Evolutionary conservation across 2,888 invertebrate species (phyloP).

Genomic region (Andrena marginata): DNA sequence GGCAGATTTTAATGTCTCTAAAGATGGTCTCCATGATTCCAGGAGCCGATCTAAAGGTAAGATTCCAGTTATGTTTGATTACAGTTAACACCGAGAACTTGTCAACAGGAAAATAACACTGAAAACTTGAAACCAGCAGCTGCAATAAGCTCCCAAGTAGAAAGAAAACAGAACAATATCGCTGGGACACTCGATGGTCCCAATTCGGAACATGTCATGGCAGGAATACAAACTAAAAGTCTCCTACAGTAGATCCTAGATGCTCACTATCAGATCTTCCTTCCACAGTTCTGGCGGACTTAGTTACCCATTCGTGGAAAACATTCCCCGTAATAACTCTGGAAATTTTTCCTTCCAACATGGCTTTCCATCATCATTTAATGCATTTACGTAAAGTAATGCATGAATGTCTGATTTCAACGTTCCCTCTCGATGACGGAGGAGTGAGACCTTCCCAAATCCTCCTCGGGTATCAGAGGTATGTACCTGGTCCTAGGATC

Average conservation of each 20-base stretch:
- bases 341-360: too few species aligned
- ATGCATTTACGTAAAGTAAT: background rate
- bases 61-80: background rate
- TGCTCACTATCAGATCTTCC: too few species aligned
- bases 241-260: background rate
- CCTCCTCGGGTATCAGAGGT: constrained; percentile 81
- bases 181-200: too few species aligned
- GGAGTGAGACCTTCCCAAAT: constrained; percentile 72
- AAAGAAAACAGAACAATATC: too few species aligned
- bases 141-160: background rate
- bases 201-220: too few species aligned
- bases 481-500: constrained; percentile 83
- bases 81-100: background rate
- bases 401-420: constrained; percentile 51
- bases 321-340: too few species aligned
- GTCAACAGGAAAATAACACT: too few species aligned
- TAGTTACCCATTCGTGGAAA: too few species aligned
- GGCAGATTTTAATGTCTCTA: background rate
- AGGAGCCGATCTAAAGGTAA: background rate
- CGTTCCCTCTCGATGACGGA: constrained; percentile 72
- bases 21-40: background rate
- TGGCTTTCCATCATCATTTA: background rate
- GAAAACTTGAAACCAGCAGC: too few species aligned
- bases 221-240: background rate
- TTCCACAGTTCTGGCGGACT: too few species aligned